phyloP scores from a whole-genome alignment of 2,888 invertebrate species.

The Arrhopalites spinosus region DNA sequence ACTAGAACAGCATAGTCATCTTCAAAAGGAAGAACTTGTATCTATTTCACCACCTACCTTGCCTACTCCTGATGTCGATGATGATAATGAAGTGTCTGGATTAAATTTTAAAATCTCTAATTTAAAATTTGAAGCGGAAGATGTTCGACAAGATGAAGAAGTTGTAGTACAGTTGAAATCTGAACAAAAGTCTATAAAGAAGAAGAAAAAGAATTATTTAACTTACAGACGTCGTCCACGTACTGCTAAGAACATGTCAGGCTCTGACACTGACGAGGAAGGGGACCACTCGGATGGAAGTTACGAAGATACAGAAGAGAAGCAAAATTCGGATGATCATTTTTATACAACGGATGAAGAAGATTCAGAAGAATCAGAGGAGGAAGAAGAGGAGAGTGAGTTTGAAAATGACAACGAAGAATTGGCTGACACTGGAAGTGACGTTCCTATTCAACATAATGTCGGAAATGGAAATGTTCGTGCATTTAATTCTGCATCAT shows the following conservation, averaged over 20 bases:
- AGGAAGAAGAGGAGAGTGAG: not conserved
- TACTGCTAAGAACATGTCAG: slow-evolving; percentile 31
- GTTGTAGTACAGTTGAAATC: no score
- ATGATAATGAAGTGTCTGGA: slow-evolving; percentile 7
- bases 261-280: slow-evolving; percentile 34
- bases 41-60: not conserved
- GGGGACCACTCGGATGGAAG: slow-evolving; percentile 31
- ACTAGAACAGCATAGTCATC: slow-evolving; percentile 44
- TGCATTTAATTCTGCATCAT: slow-evolving; percentile 47
- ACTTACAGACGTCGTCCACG: slow-evolving; percentile 34
- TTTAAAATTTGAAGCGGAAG: slow-evolving; percentile 7
- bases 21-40: slow-evolving; percentile 5
- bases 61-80: not conserved
- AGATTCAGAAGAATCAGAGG: slow-evolving; percentile 25
- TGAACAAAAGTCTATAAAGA: not conserved
- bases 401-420: slow-evolving; percentile 17
- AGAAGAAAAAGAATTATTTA: slow-evolving; percentile 33
- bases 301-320: slow-evolving; percentile 12
- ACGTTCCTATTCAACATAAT: not conserved
- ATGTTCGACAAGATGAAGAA: not conserved
- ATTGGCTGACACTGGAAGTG: not conserved
- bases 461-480: slow-evolving; percentile 5
- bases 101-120: slow-evolving; percentile 13
- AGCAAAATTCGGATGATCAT: slow-evolving; percentile 17
- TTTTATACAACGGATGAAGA: slow-evolving; percentile 20